Base-by-base conservation (phyloP, 2,888 invertebrate genomes). In the Tribolium freemani region DNA sequence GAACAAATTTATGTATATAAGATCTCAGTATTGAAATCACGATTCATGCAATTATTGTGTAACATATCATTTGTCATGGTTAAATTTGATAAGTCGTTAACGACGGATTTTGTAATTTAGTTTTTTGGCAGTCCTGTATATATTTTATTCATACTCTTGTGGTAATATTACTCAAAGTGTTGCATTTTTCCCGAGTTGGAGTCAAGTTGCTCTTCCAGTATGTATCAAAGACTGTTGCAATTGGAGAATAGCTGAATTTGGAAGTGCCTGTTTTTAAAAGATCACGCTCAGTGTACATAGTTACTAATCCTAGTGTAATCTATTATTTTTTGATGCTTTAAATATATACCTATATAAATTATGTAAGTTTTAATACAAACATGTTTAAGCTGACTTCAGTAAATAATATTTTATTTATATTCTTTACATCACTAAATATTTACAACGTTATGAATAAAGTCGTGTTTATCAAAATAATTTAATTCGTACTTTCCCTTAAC, bases 301-400 rank as follows among this genome's bases (percentile, higher is more conserved):
- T 68, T 77, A 78, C 72, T 76, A 77, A 75, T 73, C 31, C 61
- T 73, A 64, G 69, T 71, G 66, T 71, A 74, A 76, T 64, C 72
- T 71, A 71, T 75, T 76, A 77, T 77, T 79, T 79, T 79, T 80
- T 75, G 78, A 79, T 78, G 81, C 81, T 81, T 80, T 80, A 79
- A 78, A 77, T 75, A 77, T 70, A 76, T 63, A 44, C 58, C 69
- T 57, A 16, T 16, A 16, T 63, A 72, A 72, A 71, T 71, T 74
- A 78, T 78, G 75, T 79, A 78, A 73, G 73, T 76, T 79, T 78
- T 78, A 78, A 77, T 75, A 75, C 74, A 72, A 60, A 54, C 64
- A 69, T 53, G 57, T 58, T 21, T 73, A 61, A 72, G 71, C 70
- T 74, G 61, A 77, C 71, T 66, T 73, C 60, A 69, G 70, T 64